Base-by-base conservation (phyloP, 2,113 vertebrate species). In the Cyanocitta stelleri region DNA sequence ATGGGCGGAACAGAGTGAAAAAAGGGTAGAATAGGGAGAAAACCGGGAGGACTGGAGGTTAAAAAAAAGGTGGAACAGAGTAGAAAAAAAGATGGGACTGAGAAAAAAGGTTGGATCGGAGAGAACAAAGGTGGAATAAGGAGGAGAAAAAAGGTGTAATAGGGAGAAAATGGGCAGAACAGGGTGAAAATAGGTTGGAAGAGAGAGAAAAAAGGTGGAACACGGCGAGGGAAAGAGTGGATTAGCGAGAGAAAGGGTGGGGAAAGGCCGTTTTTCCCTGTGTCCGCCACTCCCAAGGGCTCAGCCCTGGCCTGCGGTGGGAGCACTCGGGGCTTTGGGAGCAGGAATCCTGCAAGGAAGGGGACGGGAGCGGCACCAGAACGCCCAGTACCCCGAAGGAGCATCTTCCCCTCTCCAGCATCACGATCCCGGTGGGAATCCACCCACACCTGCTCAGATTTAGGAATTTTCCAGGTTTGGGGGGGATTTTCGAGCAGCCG, bases 341-440 rank as follows among this genome's bases (percentile, higher is more conserved):
- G 46, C 18, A 33, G 30, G 21, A 44, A 56, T 24, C 61, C 13
- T 6, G 4, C 2, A 1, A 9, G 23, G 6, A 2, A 9, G 16
- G 13, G 64, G 11, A 10, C 18, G 12, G 8, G 16, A 5, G 9
- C 27, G 3, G 58, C 15, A 19, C 30, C 10, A 27, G 63, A 44
- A 6, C 14, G 7, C 49, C 41, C 35, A 8, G 10, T 0, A 8
- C 15, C 27, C 21, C 6, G 6, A 30, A 10, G 0, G 4, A 75
- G n/a, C 54, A 11, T 16, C 51, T 19, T 30, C 10, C 23, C 33
- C 2, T 1, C 37, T 56, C 55, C 0, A 0, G 7, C 20, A 21
- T 6, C 37, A 0, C 46, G 41, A 4, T 17, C 48, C 48, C 37
- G 3, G 9, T 0, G 1, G 73, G 58, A 63, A 89, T 26, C 33